These are phyloP conservation scores for Drosophila subpulchrella DNA, from an alignment of 1,140 invertebrate species.

Conservation along the genomic window DNA sequence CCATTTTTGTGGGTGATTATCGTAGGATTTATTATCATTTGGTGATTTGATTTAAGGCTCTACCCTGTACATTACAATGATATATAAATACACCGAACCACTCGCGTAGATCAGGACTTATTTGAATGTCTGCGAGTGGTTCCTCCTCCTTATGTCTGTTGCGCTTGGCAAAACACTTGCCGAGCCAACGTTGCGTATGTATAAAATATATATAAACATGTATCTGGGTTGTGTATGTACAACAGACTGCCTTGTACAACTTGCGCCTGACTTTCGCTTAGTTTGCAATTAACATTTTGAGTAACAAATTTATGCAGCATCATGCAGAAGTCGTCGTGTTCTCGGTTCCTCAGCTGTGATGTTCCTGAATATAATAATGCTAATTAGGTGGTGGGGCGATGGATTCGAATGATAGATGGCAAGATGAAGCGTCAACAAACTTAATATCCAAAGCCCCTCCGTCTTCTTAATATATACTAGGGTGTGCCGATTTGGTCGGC, in stretches of 20 bases:
- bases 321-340: slow-evolving; percentile 17
- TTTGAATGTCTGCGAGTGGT: slow-evolving; percentile 24
- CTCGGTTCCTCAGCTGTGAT: slow-evolving; percentile 12
- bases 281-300: slow-evolving; percentile 51
- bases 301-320: slow-evolving; percentile 44
- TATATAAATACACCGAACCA: slow-evolving; percentile 41
- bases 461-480: slow-evolving; percentile 2
- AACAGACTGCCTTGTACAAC: slow-evolving; percentile 35
- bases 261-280: slow-evolving; percentile 35
- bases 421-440: slow-evolving; percentile 15
- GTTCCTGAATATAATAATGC: slow-evolving; percentile 28
- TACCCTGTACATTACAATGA: slow-evolving; percentile 53
- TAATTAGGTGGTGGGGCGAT: slow-evolving; percentile 15
- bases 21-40: slow-evolving; percentile 49
- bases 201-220: slow-evolving; percentile 15
- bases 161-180: slow-evolving; percentile 12
- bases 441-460: slow-evolving; percentile 2
- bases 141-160: slow-evolving; percentile 1
- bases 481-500: not conserved
- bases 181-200: slow-evolving; percentile 10
- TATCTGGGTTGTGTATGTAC: slow-evolving; percentile 21
- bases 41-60: slow-evolving; percentile 54
- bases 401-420: slow-evolving; percentile 12
- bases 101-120: slow-evolving; percentile 30
- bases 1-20: slow-evolving; percentile 26